Evolutionary conservation across 2,113 vertebrate species (phyloP), one percentile per base, ranked within the genome.

Genomic region (Apistogramma diplotaenia): DNA sequence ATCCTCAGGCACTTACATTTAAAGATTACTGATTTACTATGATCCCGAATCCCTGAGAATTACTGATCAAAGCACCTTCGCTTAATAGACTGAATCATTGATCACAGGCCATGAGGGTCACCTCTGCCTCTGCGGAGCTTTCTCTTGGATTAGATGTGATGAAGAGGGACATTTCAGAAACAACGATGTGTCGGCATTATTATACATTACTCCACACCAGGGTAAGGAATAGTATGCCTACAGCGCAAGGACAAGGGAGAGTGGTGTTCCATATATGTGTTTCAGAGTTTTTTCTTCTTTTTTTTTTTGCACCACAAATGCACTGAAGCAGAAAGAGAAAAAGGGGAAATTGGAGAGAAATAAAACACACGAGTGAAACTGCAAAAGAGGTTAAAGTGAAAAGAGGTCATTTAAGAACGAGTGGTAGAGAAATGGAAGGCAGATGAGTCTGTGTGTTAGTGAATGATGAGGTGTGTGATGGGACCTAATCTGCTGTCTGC

Each of bases 401-500:
- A 80, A 82, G 23, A 58, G 43, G 8, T 33, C 56, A 33, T 58
- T 12, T 23, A 51, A 43, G 71, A 59, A 19, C 3, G 46, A 74
- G 74, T 70, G 65, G 65, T 70, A 70, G 54, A 73, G 78, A 57
- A 83, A 73, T 65, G 60, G 67, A 56, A 72, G 74, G 58, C 61
- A 76, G 59, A 87, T 73, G 89, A 78, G 60, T 57, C 23, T 87
- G 75, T 11, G 54, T 87, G 87, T 89, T 84, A 62, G 84, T 88
- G 87, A 91, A 89, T 91, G 87, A 93, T 90, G 89, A 90, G 85
- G 87, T 91, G 77, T 91, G 89, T 84, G 87, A 92, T 91, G 85
- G 89, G 81, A 89, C 62, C 89, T 94, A 91, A 92, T 92, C 89
- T 91, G 78, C 87, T 89, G 87, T 89, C 89, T 92, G 88, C 92